A percentile compares a stretch with the other conserved stretches of the same genome.
Evolutionary conservation across 1,140 invertebrate species (phyloP).

Genomic region (Drosophila lacertosa): DNA sequence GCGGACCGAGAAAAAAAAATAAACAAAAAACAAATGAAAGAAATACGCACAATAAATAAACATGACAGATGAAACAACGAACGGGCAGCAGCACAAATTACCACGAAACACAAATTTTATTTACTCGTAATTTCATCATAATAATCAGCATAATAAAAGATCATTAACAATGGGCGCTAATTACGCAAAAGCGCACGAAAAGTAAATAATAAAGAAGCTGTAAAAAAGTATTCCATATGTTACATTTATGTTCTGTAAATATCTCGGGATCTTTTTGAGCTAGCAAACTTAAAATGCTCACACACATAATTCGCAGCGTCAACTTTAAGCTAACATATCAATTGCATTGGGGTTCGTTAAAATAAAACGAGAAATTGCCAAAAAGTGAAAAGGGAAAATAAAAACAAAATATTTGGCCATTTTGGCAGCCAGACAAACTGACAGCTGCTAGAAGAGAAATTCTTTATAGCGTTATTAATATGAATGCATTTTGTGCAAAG

Average conservation of each 20-base stretch:
- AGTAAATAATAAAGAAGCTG: conserved; percentile 4
- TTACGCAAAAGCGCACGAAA: conserved; percentile 16
- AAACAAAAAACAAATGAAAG: conserved; percentile 19
- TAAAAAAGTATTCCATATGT: not conserved
- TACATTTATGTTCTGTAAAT: not conserved
- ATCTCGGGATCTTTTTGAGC: conserved; percentile 12
- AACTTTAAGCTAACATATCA: not conserved
- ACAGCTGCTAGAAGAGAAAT: conserved; percentile 50
- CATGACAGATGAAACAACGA: conserved; percentile 54
- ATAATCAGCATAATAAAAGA: conserved; percentile 45
- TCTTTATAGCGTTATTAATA: conserved; percentile 23
- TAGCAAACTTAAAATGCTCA: not conserved
- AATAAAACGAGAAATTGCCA: not conserved
- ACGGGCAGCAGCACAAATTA: conserved; percentile 12
- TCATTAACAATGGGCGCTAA: conserved; percentile 32
- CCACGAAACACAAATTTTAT: conserved; percentile 36
- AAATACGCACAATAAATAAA: conserved; percentile 63
- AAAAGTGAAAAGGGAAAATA: not conserved
- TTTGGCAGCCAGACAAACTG: conserved; percentile 17
- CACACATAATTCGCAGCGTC: not conserved
- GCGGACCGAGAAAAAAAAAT: conserved; percentile 18
- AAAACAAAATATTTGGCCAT: not conserved
- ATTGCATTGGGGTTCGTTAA: not conserved
- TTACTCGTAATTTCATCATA: conserved; percentile 49
- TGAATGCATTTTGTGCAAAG: conserved; percentile 15